These are phyloP conservation scores for Physella acuta DNA, from an alignment of 1,140 invertebrate species.

Conservation along the genomic window DNA sequence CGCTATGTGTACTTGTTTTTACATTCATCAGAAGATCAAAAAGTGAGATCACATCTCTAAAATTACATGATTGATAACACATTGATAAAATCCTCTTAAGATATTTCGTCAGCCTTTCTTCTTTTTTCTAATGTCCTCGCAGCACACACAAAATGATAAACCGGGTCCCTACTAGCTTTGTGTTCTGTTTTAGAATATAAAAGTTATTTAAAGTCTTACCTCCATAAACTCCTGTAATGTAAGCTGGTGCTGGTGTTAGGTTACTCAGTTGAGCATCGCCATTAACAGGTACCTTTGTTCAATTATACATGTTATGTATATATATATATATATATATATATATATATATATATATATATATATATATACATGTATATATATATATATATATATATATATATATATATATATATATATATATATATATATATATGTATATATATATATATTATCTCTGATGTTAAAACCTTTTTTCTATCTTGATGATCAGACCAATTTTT, in stretches of 20 bases:
- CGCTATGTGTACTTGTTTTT: no score
- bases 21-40: no score
- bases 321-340: not conserved
- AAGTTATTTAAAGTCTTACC: no score
- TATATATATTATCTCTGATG: not conserved
- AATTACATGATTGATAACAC: no score
- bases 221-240: not conserved
- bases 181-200: no score
- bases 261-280: not conserved
- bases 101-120: no score
- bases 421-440: not conserved
- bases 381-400: constrained; percentile 3
- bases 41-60: no score
- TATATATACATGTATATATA: constrained; percentile 15
- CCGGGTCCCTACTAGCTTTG: no score
- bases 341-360: constrained; percentile 21
- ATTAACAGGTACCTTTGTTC: not conserved
- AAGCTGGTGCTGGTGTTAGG: not conserved
- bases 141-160: no score
- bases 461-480: not conserved
- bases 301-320: not conserved
- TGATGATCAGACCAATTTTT: not conserved
- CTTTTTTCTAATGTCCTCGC: no score
- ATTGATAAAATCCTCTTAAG: no score
- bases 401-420: constrained; percentile 2